phyloP scores from a whole-genome alignment of 2,797 vertebrate genomes.

The Acrossocheilus wenchowensis region DNA sequence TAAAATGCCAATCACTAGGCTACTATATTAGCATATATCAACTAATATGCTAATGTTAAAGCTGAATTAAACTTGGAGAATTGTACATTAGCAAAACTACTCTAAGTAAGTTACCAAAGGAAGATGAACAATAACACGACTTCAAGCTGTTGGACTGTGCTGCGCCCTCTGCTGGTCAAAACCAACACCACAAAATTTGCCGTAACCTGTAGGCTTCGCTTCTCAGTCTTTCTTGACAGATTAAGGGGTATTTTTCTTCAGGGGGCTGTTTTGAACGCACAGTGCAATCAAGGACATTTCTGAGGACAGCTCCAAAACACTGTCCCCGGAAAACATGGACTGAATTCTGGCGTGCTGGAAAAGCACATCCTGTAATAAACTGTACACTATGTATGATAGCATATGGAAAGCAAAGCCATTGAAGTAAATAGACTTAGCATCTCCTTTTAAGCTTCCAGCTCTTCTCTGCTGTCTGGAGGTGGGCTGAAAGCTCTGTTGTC shows the following conservation, averaged over 20 bases:
- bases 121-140: neutral
- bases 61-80: neutral
- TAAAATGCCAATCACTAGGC: no score
- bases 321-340: neutral
- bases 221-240: neutral
- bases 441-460: conserved; percentile 39
- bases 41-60: neutral
- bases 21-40: no score
- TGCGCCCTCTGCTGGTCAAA: neutral
- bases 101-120: neutral
- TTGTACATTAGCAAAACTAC: neutral
- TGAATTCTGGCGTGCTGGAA: neutral
- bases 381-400: neutral
- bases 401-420: conserved; percentile 21
- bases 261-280: neutral
- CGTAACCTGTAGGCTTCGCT: neutral
- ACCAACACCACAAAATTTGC: neutral
- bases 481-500: conserved; percentile 50
- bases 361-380: neutral
- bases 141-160: neutral
- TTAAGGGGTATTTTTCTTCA: neutral
- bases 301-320: neutral
- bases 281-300: neutral
- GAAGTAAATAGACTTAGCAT: conserved; percentile 44
- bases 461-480: conserved; percentile 45